Evolutionary conservation across 1,140 invertebrate species (phyloP), one percentile per base, ranked within the genome.

Genomic region (Eupristina koningsbergeri): DNA sequence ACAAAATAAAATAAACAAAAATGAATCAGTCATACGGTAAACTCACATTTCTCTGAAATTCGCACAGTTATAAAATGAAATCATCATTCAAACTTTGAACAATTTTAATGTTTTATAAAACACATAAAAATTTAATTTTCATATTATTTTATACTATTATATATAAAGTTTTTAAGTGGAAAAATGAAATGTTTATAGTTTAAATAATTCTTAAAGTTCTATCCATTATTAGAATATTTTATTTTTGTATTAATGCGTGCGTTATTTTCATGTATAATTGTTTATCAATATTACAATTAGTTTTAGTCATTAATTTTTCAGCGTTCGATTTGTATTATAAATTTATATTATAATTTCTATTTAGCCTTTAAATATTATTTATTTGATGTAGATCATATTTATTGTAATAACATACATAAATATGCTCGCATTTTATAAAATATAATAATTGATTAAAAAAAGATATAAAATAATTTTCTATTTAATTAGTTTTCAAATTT

Each of bases 31-130:
- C 64, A 41, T 26, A 61, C 26, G 39, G 45, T 67, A 77, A 69
- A 83, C 47, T 71, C n/a, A 29, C 26, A 78, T 83, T 71, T 78
- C 58, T 50, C 73, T 67, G 6, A 19, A 78, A 78, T 78, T 6
- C 0, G 50, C 22, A 78, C 53, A 61, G 47, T 47, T 41, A 50
- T 83, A 78, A 78, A 71, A 71, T 77, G 34, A 78, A 53, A 61
- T 50, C 34, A 82, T 63, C 73, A 47, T 50, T 50, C 8, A 50
- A 17, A 15, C 7, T 50, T 15, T 15, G 6, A 50, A 15, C 39
- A 64, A 82, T 82, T 64, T 45, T 3, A 41, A 63, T 29, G 7
- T 64, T n/a, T 58, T 58, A 26, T 58, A 58, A 58, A 58, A 53
- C n/a, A 53, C 3, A 53, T 17, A 53, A 17, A 45, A 45, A 45